These are phyloP conservation scores for Eurytoma californica DNA, from an alignment of 2,888 invertebrate genomes.

Conservation along the genomic window DNA sequence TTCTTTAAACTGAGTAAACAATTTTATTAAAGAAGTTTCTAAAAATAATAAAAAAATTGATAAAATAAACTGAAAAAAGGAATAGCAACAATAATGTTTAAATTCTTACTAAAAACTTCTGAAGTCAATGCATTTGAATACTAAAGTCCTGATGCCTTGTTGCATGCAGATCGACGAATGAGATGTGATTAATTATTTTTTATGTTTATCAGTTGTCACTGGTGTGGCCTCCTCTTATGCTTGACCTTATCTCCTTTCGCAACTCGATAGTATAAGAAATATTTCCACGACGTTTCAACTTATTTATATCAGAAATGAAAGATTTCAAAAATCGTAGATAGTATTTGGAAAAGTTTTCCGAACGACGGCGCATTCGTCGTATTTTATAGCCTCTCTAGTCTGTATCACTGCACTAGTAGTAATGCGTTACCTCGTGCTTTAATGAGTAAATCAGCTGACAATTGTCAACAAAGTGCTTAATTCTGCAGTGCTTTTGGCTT, in stretches of 20 bases:
- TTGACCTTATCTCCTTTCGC: slow-evolving; percentile 30
- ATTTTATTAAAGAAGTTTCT: no score
- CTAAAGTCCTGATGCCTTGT: neutral
- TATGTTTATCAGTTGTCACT: slow-evolving; percentile 3
- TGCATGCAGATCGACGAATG: neutral
- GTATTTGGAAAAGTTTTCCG: no score
- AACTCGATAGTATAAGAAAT: neutral
- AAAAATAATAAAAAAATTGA: no score
- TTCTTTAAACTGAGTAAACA: no score
- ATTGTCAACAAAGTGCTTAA: no score
- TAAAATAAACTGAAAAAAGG: no score
- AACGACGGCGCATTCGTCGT: no score
- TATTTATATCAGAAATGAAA: neutral
- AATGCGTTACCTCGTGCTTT: neutral
- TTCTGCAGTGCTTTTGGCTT: no score
- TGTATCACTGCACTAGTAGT: neutral
- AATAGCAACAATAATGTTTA: neutral
- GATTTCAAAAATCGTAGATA: no score
- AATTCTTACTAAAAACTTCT: neutral
- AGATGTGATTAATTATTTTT: slow-evolving; percentile 14
- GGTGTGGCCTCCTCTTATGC: neutral
- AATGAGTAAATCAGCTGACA: neutral
- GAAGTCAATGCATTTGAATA: neutral
- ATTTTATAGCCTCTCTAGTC: no score
- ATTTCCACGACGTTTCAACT: neutral